Base-by-base conservation (phyloP, 1,140 invertebrate species). In the Globodera ellingtonae region DNA sequence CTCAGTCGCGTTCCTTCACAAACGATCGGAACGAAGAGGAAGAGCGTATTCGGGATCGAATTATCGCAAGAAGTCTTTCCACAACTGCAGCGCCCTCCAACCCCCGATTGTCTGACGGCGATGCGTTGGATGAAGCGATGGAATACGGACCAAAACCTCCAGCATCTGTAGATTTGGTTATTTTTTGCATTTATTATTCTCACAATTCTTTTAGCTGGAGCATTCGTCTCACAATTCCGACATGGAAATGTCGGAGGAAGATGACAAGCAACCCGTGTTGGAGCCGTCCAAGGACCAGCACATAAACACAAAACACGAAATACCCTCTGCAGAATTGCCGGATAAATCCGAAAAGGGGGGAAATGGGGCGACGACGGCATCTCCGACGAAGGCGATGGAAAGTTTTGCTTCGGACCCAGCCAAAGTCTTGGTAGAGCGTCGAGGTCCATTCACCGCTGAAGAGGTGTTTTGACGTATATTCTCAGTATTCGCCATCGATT, bases 201-300 rank as follows among this genome's bases (percentile, higher is more conserved):
- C 50, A 15, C 4, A 15, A 65, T 44, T 13, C 6, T 67, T 76
- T 67, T 2, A 77, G 75, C 21, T 62, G 18, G 48, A 67, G 18
- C 1, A 21, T 15, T 44, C 65, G 67, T 7, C 8, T 18, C 47
- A 44, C 21, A 62, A 44, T 67, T 77, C 75, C 4, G 75, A 77
- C 59, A 77, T 77, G 75, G 75, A 77, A 77, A 48, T 77, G 69
- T 77, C 75, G 21, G 75, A 77, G 24, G 75, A 70, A 70, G 67
- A 47, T 7, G 67, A 70, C 8, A 21, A 70, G 15, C 52, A 52
- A 52, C 52, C 1, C 8, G 21, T 10, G 67, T 10, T 18, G 21
- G 67, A 70, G 1, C 13, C 3, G 67, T 10, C 67, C 24, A 35
- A 35, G n/a, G 24, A 7, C 24, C 67, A 70, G 9, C 67, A 21